phyloP scores from a whole-genome alignment of 2,888 invertebrate genomes.

The Mesopsocus fuscifrons region DNA sequence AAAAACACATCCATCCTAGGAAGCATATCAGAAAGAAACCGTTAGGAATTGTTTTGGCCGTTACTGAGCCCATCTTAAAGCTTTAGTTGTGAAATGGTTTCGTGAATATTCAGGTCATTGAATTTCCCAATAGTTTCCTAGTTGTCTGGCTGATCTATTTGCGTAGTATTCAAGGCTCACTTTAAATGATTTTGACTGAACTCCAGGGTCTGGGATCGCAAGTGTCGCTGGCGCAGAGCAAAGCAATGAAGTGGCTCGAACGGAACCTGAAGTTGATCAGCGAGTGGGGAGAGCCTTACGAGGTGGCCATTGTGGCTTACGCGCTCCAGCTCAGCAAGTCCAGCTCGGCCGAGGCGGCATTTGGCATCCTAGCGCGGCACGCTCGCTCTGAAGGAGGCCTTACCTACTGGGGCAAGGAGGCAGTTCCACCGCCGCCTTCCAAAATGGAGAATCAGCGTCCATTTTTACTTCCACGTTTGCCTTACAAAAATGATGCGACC shows the following conservation, averaged over 20 bases:
- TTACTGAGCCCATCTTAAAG: no score
- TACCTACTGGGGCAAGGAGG: slow-evolving; percentile 68
- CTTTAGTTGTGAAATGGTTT: no score
- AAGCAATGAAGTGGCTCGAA: slow-evolving; percentile 64
- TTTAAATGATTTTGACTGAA: no score
- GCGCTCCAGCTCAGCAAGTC: slow-evolving; percentile 68
- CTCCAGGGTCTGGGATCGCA: slow-evolving; percentile 46
- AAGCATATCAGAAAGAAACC: slow-evolving; percentile 27
- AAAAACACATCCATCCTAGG: no score
- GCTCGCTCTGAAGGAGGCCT: slow-evolving; percentile 55
- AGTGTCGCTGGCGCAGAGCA: slow-evolving; percentile 54
- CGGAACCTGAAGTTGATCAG: slow-evolving; percentile 56
- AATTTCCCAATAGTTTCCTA: no score
- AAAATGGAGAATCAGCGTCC: slow-evolving; percentile 84
- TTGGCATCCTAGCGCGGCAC: slow-evolving; percentile 43
- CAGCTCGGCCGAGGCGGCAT: slow-evolving; percentile 70
- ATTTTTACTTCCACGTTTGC: slow-evolving; percentile 69
- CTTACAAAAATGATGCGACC: slow-evolving; percentile 73
- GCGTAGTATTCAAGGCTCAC: no score
- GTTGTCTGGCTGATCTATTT: no score
- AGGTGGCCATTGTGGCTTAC: slow-evolving; percentile 75
- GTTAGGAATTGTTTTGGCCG: no score
- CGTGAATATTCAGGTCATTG: no score
- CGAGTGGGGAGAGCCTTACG: slow-evolving; percentile 54
- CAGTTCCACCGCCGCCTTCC: slow-evolving; percentile 59